Conservation (phyloP, 2,113 vertebrate genomes). For the Nerophis ophidion region DNA sequence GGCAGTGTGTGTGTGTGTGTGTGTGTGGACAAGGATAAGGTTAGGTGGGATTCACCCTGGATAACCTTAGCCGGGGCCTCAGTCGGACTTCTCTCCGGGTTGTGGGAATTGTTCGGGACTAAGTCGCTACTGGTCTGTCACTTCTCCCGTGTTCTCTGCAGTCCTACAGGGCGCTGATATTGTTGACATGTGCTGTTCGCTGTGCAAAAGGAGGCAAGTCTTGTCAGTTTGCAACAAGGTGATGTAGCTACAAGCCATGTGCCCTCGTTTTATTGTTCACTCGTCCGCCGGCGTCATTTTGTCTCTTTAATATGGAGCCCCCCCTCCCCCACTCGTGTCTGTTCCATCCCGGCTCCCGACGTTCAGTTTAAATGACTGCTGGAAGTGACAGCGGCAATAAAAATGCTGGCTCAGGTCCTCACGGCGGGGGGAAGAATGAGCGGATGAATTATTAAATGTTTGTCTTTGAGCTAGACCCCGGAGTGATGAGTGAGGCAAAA, state of each 20-base stretch:
- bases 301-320: not conserved
- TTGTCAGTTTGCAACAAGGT: slow-evolving; percentile 1
- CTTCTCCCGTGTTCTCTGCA: slow-evolving; percentile 16
- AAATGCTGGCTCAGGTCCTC: slow-evolving; percentile 21
- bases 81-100: no score
- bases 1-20: no score
- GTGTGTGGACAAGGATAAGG: no score
- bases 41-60: no score
- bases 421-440: slow-evolving; percentile 25
- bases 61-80: no score
- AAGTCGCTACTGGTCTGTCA: slow-evolving; percentile 29
- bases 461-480: slow-evolving; percentile 52
- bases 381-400: slow-evolving; percentile 14
- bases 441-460: slow-evolving; percentile 62
- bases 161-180: slow-evolving; percentile 13
- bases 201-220: slow-evolving; percentile 4
- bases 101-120: slow-evolving; percentile 26
- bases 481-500: slow-evolving; percentile 50
- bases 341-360: not conserved
- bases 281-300: slow-evolving; percentile 10
- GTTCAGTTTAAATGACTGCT: slow-evolving; percentile 11
- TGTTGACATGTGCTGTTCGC: slow-evolving; percentile 7
- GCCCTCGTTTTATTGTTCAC: slow-evolving; percentile 1
- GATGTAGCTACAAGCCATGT: not conserved
- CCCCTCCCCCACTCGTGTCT: not conserved